phyloP scores from a whole-genome alignment of 2,113 vertebrate genomes.

The Neomonachus schauinslandi region DNA sequence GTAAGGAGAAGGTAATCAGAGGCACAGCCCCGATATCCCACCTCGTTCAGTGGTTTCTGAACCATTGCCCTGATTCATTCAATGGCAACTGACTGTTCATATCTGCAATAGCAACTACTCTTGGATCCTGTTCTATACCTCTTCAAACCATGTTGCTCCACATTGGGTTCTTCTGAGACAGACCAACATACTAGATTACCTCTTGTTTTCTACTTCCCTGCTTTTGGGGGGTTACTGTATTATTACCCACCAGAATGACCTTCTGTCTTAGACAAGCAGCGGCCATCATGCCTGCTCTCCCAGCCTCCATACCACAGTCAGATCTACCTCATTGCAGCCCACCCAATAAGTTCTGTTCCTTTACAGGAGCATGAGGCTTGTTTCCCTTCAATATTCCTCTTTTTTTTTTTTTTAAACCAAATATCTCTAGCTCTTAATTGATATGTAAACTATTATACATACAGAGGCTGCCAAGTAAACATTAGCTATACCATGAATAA shows the following conservation, averaged over 20 bases:
- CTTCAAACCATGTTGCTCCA: background rate
- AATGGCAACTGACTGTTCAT: background rate
- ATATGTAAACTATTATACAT: background rate
- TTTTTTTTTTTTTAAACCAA: background rate
- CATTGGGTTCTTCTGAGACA: background rate
- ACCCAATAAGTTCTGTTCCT: fast-evolving
- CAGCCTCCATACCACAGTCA: background rate
- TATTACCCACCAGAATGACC: background rate
- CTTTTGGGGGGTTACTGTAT: background rate
- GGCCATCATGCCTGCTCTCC: background rate
- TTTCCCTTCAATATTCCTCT: background rate
- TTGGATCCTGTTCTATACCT: background rate
- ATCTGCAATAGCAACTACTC: background rate
- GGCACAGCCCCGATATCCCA: background rate
- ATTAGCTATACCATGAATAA: background rate
- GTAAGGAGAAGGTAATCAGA: background rate
- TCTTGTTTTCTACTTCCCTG: background rate
- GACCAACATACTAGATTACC: background rate
- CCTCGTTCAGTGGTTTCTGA: background rate
- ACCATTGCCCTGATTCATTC: background rate
- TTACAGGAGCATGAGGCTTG: background rate
- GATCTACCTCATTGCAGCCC: background rate
- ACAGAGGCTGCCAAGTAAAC: background rate
- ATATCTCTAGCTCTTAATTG: background rate
- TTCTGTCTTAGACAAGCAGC: background rate